Evolutionary conservation across 2,113 vertebrate genomes (phyloP).

Genomic region (Campylomormyrus numenius): DNA sequence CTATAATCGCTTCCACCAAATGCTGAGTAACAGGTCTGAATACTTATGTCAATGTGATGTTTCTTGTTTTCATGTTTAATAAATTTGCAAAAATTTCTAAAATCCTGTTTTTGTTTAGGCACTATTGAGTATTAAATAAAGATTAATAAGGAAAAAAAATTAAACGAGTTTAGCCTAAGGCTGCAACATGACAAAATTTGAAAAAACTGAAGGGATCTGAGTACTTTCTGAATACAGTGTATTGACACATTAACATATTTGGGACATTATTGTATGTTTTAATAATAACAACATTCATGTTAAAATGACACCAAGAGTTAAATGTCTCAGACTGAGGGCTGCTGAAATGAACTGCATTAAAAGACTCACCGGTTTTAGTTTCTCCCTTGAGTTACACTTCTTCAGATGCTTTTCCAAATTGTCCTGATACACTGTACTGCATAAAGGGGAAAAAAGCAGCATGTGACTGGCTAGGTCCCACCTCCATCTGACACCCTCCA

Average conservation of each 20-base stretch:
- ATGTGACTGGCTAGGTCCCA: neutral
- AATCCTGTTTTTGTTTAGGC: neutral
- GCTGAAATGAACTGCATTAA: neutral
- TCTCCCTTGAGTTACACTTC: constrained; percentile 89
- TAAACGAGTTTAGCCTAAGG: neutral
- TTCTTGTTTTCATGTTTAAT: neutral
- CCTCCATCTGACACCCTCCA: neutral
- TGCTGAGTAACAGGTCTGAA: neutral
- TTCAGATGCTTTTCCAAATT: constrained; percentile 83
- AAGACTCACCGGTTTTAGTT: constrained; percentile 77
- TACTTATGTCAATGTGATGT: neutral
- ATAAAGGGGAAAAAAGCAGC: neutral
- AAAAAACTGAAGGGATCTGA: neutral
- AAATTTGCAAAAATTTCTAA: neutral
- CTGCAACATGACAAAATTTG: neutral
- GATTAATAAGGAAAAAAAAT: neutral
- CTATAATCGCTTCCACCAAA: too few relatives aligned
- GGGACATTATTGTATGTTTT: neutral
- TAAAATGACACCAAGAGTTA: neutral
- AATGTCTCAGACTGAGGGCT: neutral
- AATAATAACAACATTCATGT: neutral
- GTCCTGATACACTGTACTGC: constrained; percentile 83
- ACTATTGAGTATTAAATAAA: neutral
- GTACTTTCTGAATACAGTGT: neutral
- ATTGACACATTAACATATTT: neutral